Percentiles rank a stretch among this genome's conserved stretches.
phyloP scores from a whole-genome alignment of 2,888 invertebrate genomes.

The Sisyra nigra region DNA sequence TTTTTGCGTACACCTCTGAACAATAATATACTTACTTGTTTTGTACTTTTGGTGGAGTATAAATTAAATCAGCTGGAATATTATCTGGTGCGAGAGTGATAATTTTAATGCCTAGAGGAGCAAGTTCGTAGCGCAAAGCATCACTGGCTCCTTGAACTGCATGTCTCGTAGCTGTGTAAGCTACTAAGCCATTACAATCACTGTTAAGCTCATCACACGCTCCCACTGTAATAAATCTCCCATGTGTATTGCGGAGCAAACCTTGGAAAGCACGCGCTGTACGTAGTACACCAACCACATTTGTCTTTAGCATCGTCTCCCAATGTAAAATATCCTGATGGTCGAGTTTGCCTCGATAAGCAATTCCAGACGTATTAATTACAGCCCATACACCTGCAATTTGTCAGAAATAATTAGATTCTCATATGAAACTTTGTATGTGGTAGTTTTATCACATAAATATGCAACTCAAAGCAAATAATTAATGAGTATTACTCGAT shows the following conservation, averaged over 20 bases:
- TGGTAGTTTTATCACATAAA: neutral
- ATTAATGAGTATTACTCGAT: neutral
- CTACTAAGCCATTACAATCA: slow-evolving; percentile 18
- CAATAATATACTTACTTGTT: slow-evolving; percentile 27
- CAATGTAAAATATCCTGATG: slow-evolving; percentile 51
- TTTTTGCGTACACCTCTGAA: neutral
- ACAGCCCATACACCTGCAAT: slow-evolving; percentile 62
- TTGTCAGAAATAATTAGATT: slow-evolving; percentile 10
- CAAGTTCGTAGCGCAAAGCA: slow-evolving; percentile 51
- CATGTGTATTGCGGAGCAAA: slow-evolving; percentile 43
- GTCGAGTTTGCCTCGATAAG: slow-evolving; percentile 51
- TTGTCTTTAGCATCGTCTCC: slow-evolving; percentile 51
- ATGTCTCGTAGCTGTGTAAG: slow-evolving; percentile 40
- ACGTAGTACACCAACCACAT: slow-evolving; percentile 55
- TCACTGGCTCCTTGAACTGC: slow-evolving; percentile 69
- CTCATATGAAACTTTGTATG: neutral
- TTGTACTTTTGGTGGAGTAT: slow-evolving; percentile 41
- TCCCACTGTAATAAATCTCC: slow-evolving; percentile 56
- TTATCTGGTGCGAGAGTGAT: slow-evolving; percentile 59
- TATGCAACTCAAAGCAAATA: neutral
- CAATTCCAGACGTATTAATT: slow-evolving; percentile 66
- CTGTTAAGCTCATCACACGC: slow-evolving; percentile 26
- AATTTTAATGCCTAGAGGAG: slow-evolving; percentile 54
- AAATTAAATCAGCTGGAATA: slow-evolving; percentile 44
- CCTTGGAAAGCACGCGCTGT: slow-evolving; percentile 62